A percentile compares a stretch with the other conserved stretches of the same genome.
These are phyloP conservation scores for Amphipyra berbera DNA, from an alignment of 2,888 invertebrate species.

Conservation along the genomic window DNA sequence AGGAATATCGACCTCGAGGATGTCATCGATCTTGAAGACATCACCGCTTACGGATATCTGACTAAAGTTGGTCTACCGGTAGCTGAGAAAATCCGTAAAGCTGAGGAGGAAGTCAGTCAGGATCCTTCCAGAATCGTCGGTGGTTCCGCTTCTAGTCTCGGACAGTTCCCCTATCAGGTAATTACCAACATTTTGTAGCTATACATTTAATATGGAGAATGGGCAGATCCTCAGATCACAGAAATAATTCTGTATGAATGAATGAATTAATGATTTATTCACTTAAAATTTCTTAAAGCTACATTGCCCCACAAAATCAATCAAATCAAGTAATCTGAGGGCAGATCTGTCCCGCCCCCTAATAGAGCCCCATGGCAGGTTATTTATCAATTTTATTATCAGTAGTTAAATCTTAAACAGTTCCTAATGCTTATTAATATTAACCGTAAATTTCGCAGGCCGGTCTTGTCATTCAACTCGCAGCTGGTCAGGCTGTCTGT, in stretches of 20 bases:
- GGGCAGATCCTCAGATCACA: too few relatives aligned
- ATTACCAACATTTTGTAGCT: not conserved
- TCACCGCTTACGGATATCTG: slow-evolving; percentile 56
- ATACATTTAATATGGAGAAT: too few relatives aligned
- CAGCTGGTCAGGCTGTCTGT: slow-evolving; percentile 61
- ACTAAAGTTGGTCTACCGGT: slow-evolving; percentile 53
- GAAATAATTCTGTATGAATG: too few relatives aligned
- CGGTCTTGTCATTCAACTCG: slow-evolving; percentile 29
- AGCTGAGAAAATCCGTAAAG: slow-evolving; percentile 52
- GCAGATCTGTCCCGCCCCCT: too few relatives aligned
- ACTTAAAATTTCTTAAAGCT: too few relatives aligned
- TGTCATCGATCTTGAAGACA: slow-evolving; percentile 44
- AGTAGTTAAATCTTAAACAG: not conserved
- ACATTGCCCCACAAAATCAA: too few relatives aligned
- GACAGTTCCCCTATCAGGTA: slow-evolving; percentile 61
- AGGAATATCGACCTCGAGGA: slow-evolving; percentile 35
- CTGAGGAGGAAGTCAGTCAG: slow-evolving; percentile 31
- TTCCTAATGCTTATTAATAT: not conserved
- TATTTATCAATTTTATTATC: not conserved
- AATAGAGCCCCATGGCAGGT: too few relatives aligned
- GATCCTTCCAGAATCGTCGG: slow-evolving; percentile 53
- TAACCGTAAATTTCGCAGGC: slow-evolving; percentile 21
- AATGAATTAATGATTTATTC: too few relatives aligned
- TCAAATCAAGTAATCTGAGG: too few relatives aligned
- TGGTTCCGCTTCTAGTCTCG: slow-evolving; percentile 44